Evolutionary conservation across 2,888 invertebrate species (phyloP), one percentile per base, ranked within the genome.

Genomic region (Ashinkailepas kermadecensis): DNA sequence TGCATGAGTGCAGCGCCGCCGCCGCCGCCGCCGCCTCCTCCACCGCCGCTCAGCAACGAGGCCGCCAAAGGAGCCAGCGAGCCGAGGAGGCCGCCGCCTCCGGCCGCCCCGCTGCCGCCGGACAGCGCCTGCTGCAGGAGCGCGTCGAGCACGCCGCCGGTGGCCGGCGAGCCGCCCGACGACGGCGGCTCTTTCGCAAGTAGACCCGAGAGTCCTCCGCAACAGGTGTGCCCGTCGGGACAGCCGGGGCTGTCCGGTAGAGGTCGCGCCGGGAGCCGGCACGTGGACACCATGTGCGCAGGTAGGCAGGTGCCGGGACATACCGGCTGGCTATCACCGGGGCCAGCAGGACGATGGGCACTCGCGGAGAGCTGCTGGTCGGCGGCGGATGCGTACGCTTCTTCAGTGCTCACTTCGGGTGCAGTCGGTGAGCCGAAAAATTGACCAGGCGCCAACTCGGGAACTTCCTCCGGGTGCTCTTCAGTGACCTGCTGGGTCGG

Each of bases 201-300:
- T 21, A 21, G 74, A 21, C 56, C 21, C 56, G 21, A 18, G 21
- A 56, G 82, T 82, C 85, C 85, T 78, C 86, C 95, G 85, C 96
- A 96, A 87, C 95, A 95, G 82, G 95, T 90, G 8, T 92, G 92
- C 8, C 94, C 93, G 84, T 91, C 90, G 84, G 91, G 90, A 86
- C 94, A 95, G 85, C 92, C 94, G 12, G 93, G 91, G 0, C 93
- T 94, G 85, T 92, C 91, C 0, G 85, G 85, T 59, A 87, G 85
- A n/a, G 87, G 81, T 80, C 86, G 90, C 0, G 93, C 92, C 0
- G 95, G 95, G n/a, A 92, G 90, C 87, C 94, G 93, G 87, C 95
- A 95, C 88, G 95, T 94, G 21, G 93, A 94, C 0, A 93, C 92
- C 93, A 95, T 94, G 39, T 85, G 18, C 18, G 74, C 62, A 39